Conservation (phyloP, 2,113 vertebrate species). For the Lepidothrix coronata region DNA sequence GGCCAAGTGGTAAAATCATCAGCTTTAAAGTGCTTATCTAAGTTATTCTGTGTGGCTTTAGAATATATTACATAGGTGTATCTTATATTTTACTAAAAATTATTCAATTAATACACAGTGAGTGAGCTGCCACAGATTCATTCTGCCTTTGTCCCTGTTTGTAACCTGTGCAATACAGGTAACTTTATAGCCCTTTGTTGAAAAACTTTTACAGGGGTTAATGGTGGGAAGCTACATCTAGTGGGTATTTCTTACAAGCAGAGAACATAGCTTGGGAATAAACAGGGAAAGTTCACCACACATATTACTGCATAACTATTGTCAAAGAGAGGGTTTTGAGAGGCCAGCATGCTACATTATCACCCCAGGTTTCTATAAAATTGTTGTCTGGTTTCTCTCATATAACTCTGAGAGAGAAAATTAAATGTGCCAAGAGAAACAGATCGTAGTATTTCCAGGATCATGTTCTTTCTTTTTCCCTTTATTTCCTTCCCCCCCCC, state of each 20-base stretch:
- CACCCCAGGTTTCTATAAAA: background rate
- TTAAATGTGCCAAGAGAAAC: slow-evolving; percentile 30
- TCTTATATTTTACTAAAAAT: background rate
- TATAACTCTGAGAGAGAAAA: slow-evolving; percentile 6
- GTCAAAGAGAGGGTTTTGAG: background rate
- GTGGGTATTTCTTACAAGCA: background rate
- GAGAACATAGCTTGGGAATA: background rate
- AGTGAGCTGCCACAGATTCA: background rate
- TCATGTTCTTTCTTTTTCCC: background rate
- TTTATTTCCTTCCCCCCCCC: background rate
- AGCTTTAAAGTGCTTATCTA: background rate
- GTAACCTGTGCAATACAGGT: background rate
- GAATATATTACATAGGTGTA: background rate
- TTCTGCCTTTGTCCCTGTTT: background rate
- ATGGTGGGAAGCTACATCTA: background rate
- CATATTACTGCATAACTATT: background rate
- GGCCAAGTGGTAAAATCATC: background rate
- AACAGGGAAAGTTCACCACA: background rate
- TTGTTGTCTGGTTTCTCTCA: background rate
- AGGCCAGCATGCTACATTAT: background rate
- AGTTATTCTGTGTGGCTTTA: background rate
- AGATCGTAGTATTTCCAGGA: slow-evolving; percentile 14
- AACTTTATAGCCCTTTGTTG: background rate
- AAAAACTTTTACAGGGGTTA: background rate
- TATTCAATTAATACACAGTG: background rate